These are phyloP conservation scores for Phalanger gymnotis DNA, from an alignment of 2,797 vertebrate species.

Conservation along the genomic window DNA sequence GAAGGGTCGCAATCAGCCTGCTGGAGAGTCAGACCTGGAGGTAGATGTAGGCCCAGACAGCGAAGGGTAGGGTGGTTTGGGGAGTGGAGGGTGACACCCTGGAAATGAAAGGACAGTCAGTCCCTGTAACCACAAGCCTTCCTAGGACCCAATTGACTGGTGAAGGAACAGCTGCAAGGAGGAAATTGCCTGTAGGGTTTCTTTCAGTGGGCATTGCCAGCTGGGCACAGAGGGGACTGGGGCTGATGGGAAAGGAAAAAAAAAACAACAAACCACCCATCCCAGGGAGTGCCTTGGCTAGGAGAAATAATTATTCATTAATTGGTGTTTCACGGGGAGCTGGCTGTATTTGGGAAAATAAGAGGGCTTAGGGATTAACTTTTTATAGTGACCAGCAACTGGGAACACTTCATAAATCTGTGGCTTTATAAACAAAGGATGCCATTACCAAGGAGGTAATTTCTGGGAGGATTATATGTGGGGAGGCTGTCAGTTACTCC, in stretches of 20 bases:
- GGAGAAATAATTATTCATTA: conserved; percentile 65
- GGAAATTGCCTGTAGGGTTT: conserved; percentile 6
- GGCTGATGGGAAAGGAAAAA: neutral
- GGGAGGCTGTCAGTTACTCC: conserved; percentile 69
- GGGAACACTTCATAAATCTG: conserved; percentile 64
- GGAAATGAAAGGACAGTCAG: neutral
- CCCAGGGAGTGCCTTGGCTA: neutral
- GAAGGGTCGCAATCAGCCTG: neutral
- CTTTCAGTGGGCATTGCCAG: neutral
- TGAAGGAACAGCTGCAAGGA: neutral
- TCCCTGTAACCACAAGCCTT: neutral
- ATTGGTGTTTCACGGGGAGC: conserved; percentile 54
- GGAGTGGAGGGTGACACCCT: neutral
- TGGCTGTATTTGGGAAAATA: conserved; percentile 42
- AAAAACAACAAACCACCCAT: neutral
- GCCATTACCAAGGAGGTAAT: conserved; percentile 73
- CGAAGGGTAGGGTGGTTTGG: neutral
- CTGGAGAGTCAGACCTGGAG: neutral
- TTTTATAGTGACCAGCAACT: conserved; percentile 53
- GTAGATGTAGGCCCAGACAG: neutral
- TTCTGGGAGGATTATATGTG: conserved; percentile 65
- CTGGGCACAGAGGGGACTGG: neutral
- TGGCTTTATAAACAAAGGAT: conserved; percentile 61
- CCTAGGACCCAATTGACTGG: neutral
- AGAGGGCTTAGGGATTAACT: conserved; percentile 42